These are phyloP conservation scores for Recurvirostra avosetta DNA, from an alignment of 2,113 vertebrate species.

Conservation along the genomic window DNA sequence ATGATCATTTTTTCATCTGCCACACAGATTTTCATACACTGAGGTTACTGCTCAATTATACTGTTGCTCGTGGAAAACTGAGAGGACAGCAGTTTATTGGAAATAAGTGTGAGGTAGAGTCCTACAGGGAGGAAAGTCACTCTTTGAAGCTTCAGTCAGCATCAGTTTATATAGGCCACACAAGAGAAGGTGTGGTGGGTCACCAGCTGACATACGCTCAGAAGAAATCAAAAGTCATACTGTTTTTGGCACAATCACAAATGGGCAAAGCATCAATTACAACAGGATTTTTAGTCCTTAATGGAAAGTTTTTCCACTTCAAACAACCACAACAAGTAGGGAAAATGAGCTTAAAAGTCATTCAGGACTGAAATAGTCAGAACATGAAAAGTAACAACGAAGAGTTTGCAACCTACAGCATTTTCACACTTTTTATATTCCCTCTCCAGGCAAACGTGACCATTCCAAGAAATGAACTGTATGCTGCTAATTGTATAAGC, in stretches of 20 bases:
- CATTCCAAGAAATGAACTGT: neutral
- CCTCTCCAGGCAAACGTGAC: neutral
- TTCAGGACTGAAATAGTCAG: neutral
- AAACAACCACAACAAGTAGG: slow-evolving; percentile 21
- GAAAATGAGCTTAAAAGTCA: neutral
- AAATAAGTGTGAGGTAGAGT: slow-evolving; percentile 22
- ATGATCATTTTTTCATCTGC: slow-evolving; percentile 16
- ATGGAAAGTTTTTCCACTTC: slow-evolving; percentile 49
- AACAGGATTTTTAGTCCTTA: neutral
- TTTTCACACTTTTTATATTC: neutral
- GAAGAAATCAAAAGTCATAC: slow-evolving; percentile 20
- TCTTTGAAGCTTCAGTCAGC: neutral
- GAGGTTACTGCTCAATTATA: slow-evolving; percentile 31
- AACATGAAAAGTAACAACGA: neutral
- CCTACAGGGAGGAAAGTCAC: neutral
- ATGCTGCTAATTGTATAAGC: neutral
- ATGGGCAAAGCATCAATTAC: slow-evolving; percentile 9
- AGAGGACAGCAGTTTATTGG: slow-evolving; percentile 30
- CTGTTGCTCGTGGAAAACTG: slow-evolving; percentile 25
- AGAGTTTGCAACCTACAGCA: neutral
- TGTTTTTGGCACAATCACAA: slow-evolving; percentile 8
- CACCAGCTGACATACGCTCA: slow-evolving; percentile 36
- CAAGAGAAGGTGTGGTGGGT: slow-evolving; percentile 40
- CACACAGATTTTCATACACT: slow-evolving; percentile 8
- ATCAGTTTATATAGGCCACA: slow-evolving; percentile 4